Conservation (phyloP, 2,888 invertebrate genomes). For the Trichacis sp. region DNA sequence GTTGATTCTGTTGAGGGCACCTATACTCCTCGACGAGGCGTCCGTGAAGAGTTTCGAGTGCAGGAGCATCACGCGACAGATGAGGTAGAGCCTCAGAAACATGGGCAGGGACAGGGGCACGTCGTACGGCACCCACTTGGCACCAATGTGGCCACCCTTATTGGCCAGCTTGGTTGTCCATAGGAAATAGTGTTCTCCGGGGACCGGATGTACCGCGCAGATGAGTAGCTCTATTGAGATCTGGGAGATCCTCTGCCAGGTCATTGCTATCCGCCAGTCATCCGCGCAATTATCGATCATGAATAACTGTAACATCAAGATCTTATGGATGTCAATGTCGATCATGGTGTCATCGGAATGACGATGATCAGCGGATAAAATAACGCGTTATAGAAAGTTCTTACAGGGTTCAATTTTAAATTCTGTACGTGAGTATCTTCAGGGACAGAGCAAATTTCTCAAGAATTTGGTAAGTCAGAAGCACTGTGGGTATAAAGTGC, state of each 20-base stretch:
- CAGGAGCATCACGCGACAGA: conserved; percentile 98
- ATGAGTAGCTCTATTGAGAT: conserved; percentile 92
- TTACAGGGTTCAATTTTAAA: no score
- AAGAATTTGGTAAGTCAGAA: no score
- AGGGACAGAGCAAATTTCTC: no score
- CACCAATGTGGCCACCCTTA: conserved; percentile 77
- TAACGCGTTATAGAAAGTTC: no score
- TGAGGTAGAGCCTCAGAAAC: conserved; percentile 99
- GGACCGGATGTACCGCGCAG: conserved; percentile 98
- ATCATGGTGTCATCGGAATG: no score
- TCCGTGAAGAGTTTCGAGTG: conserved; percentile 99
- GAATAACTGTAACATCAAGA: conserved; percentile 91
- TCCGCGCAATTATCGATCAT: conserved; percentile 99
- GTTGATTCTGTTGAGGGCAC: conserved; percentile 97
- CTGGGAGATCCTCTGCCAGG: conserved; percentile 95
- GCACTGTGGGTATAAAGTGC: no score
- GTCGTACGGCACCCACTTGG: conserved; percentile 89
- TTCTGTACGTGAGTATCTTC: no score
- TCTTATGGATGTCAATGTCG: no score
- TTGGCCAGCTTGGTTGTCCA: conserved; percentile 97
- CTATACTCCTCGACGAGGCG: conserved; percentile 97
- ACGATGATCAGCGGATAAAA: no score
- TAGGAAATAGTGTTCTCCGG: conserved; percentile 94
- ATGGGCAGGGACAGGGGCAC: conserved; percentile 98
- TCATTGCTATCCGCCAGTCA: conserved; percentile 99